A percentile compares a stretch with the other conserved stretches of the same genome.
Conservation (phyloP, 2,113 vertebrate genomes). For the Butastur rufipennis region DNA sequence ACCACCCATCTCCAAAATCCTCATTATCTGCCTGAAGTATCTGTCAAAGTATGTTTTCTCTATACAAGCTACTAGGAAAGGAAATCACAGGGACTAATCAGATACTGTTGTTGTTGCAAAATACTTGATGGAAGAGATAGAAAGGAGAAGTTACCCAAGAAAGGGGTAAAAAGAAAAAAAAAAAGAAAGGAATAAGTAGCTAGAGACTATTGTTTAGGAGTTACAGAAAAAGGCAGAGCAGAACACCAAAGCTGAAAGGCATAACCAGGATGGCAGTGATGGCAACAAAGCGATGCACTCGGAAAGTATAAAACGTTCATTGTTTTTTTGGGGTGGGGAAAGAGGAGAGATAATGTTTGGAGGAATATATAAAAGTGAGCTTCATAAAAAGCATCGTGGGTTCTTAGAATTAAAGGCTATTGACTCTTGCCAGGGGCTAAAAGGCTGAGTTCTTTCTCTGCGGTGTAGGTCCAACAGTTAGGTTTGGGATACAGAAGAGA, state of each 20-base stretch:
- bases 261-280: neutral
- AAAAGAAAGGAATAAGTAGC: neutral
- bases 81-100: slow-evolving; percentile 35
- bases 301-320: neutral
- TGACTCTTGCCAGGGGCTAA: neutral
- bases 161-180: neutral
- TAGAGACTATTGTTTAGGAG: neutral
- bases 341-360: neutral
- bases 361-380: neutral
- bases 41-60: slow-evolving; percentile 69
- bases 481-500: neutral
- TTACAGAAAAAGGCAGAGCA: neutral
- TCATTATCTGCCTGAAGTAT: slow-evolving; percentile 66
- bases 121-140: neutral
- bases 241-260: neutral
- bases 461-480: neutral
- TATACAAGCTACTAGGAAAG: slow-evolving; percentile 34
- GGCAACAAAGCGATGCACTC: neutral
- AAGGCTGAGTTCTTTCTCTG: neutral
- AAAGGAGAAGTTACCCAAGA: neutral
- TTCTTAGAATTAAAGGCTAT: neutral
- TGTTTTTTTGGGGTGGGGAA: neutral
- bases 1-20: slow-evolving; percentile 60
- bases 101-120: neutral
- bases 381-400: neutral